Conservation (phyloP, 2,113 vertebrate species). For the Calypte anna region DNA sequence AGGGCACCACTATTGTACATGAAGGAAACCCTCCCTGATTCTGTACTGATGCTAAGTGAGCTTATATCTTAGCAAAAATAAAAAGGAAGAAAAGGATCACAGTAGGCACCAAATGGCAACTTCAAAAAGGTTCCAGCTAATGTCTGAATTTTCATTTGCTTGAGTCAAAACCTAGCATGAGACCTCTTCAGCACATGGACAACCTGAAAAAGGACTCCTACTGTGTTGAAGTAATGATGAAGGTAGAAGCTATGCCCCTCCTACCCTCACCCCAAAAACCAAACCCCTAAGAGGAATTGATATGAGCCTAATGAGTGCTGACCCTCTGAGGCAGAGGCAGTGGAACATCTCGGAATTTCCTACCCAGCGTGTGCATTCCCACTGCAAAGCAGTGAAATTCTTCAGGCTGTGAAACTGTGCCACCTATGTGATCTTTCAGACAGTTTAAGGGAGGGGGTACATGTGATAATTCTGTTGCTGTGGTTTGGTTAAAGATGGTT, state of each 20-base stretch:
- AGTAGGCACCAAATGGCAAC: neutral
- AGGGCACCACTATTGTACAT: neutral
- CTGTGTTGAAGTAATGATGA: neutral
- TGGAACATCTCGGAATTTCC: constrained; percentile 50
- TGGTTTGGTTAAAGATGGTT: constrained; percentile 43
- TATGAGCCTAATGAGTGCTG: neutral
- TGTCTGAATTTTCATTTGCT: neutral
- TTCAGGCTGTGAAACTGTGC: constrained; percentile 38
- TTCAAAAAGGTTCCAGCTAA: neutral
- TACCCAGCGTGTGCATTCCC: constrained; percentile 12
- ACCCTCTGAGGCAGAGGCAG: neutral
- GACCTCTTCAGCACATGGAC: neutral
- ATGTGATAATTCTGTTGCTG: constrained; percentile 1
- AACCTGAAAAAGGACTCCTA: neutral
- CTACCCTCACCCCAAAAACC: neutral
- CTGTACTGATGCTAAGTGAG: neutral
- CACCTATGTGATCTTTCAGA: constrained; percentile 38
- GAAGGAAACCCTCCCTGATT: neutral
- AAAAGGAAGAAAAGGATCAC: neutral
- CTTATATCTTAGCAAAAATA: neutral
- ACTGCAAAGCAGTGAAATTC: constrained; percentile 6
- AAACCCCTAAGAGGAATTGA: neutral
- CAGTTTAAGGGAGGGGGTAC: neutral
- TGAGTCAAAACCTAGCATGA: neutral
- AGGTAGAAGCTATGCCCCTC: neutral